A percentile compares a stretch with the other conserved stretches of the same genome.
These are phyloP conservation scores for Hyaena hyaena DNA, from an alignment of 2,113 vertebrate genomes.

Conservation along the genomic window DNA sequence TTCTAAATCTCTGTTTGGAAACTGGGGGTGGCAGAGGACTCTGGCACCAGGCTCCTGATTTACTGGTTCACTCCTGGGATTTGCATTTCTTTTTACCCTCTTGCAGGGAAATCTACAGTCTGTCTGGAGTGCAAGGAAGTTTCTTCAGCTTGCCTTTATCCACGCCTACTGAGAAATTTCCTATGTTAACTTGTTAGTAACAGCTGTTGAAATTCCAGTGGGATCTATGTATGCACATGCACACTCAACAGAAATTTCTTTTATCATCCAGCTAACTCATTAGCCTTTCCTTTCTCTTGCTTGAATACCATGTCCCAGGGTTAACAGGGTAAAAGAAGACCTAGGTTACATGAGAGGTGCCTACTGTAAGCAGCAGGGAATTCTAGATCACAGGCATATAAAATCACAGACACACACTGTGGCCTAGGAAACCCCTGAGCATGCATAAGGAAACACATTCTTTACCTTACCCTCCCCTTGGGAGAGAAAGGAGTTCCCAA, in stretches of 20 bases:
- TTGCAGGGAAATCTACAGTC: constrained; percentile 25
- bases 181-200: constrained; percentile 50
- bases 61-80: not conserved
- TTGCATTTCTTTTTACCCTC: not conserved
- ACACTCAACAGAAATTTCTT: constrained; percentile 26
- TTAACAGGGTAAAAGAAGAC: not conserved
- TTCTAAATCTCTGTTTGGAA: not conserved
- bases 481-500: not conserved
- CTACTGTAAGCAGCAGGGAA: not conserved
- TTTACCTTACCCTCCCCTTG: not conserved
- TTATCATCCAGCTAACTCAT: constrained; percentile 34
- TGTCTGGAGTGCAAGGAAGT: constrained; percentile 29
- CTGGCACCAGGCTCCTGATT: not conserved
- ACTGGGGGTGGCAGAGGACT: not conserved
- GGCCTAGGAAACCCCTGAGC: not conserved
- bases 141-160: constrained; percentile 48
- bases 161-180: constrained; percentile 45
- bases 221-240: not conserved
- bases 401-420: not conserved
- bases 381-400: constrained; percentile 1
- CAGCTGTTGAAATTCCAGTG: constrained; percentile 63
- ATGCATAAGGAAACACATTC: not conserved
- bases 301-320: constrained; percentile 20
- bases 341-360: not conserved
- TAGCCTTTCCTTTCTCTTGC: constrained; percentile 17